These are phyloP conservation scores for Sebastes variabilis DNA, from an alignment of 2,797 vertebrate species.

Conservation along the genomic window DNA sequence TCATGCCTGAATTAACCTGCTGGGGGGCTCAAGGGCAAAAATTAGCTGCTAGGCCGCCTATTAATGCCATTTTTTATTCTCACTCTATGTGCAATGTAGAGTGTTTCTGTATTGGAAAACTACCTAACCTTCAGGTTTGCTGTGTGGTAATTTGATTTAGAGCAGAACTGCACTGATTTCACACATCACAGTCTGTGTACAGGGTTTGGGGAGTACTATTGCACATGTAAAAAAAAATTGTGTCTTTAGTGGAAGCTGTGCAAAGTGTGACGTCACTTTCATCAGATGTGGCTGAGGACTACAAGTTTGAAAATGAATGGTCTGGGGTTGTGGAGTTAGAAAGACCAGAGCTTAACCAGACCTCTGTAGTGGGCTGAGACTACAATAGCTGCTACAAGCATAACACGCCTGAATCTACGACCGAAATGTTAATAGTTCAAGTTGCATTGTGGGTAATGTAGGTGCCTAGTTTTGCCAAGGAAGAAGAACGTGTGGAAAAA, in stretches of 20 bases:
- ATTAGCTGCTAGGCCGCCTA: not conserved
- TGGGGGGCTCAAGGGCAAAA: not conserved
- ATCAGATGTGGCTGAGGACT: not conserved
- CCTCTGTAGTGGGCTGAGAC: not conserved
- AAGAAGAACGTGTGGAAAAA: not conserved
- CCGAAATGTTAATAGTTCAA: not conserved
- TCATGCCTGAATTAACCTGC: not conserved
- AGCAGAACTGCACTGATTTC: not conserved
- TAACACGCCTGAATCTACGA: not conserved
- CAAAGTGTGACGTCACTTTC: not conserved
- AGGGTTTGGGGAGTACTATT: not conserved
- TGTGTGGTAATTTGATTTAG: conserved; percentile 15
- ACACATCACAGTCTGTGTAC: conserved; percentile 14
- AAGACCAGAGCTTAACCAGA: not conserved
- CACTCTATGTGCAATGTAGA: not conserved
- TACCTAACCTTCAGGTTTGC: not conserved
- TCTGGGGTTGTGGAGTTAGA: not conserved
- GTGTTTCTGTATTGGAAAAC: not conserved
- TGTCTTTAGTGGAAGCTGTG: not conserved
- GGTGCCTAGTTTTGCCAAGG: not conserved
- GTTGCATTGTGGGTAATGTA: not conserved
- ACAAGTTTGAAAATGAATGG: not conserved
- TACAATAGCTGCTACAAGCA: not conserved
- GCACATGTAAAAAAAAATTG: not conserved
- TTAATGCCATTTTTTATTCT: not conserved